Base-by-base conservation (phyloP, 2,113 vertebrate species). In the Prietella phreatophila region DNA sequence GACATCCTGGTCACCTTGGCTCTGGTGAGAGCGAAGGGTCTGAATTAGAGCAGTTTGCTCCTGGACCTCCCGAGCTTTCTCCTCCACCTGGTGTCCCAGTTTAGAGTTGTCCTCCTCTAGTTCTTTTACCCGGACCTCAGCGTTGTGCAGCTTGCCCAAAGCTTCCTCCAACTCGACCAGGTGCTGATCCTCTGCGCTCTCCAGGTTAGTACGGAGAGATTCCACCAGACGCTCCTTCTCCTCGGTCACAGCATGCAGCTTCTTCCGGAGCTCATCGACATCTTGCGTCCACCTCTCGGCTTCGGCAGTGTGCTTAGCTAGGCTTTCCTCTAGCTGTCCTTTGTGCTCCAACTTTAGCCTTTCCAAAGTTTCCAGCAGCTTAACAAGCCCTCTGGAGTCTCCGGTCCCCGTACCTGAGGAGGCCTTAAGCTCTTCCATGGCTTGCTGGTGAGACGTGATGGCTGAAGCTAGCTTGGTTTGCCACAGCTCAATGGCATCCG, bases 121-220 rank as follows among this genome's bases (percentile, higher is more conserved):
- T 91, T 97, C 97, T 91, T 98, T 99, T 93, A 99, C 95, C 94
- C 96, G 96, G 88, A 96, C 91, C 90, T 99, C 98, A 1, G 96
- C 95, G 85, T 96, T 94, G 93, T 98, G 97, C 25, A 99, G 93
- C 91, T 99, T 99, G 92, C 95, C 96, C 88, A 99, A 94, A 19
- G 96, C 93, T 53, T 99, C 98, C 92, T 99, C 98, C 97, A 99
- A 97, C 92, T 99, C 98, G 79, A 99, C 96, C n/a, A 99, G 96
- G 89, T 99, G 98, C 92, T 99, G 98, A 86, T 98, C 96, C 93
- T 99, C 98, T 0, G 94, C 93, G 56, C 90, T 96, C 90, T 99
- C 98, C 90, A 99, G 92, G 3, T 93, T 96, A 36, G 91, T 94
- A 76, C 95, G 94, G 42, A 98, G 86, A 15, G 91, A 93, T 75